A percentile compares a stretch with the other conserved stretches of the same genome.
Evolutionary conservation across 2,113 vertebrate genomes (phyloP).

Genomic region (Amia ocellicauda): DNA sequence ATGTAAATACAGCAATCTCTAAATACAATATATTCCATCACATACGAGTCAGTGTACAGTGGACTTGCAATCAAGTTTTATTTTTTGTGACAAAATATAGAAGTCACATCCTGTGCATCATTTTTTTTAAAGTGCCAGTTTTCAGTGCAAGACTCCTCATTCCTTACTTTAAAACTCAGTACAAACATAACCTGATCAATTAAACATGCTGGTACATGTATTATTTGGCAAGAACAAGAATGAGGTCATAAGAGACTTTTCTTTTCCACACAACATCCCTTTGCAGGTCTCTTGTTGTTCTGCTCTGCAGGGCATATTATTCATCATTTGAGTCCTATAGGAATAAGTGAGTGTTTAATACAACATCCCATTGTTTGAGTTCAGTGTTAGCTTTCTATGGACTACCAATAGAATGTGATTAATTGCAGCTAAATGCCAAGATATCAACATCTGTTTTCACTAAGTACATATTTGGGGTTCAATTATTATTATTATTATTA

Average conservation of each 20-base stretch:
- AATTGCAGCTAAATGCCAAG: neutral
- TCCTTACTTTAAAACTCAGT: conserved; percentile 58
- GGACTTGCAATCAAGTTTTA: no score
- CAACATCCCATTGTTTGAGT: neutral
- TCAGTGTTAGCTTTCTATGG: neutral
- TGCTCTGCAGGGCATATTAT: conserved; percentile 1
- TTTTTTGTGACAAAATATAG: no score
- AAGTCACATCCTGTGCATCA: neutral
- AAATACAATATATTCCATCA: no score
- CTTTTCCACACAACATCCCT: conserved; percentile 24
- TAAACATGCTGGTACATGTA: conserved; percentile 52
- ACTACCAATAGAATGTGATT: neutral
- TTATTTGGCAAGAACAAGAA: conserved; percentile 57
- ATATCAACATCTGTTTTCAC: neutral
- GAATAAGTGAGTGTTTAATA: conserved; percentile 1
- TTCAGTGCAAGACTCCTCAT: neutral
- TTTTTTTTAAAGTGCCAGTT: neutral
- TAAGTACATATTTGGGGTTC: neutral
- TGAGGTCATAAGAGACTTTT: conserved; percentile 53
- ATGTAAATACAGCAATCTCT: no score
- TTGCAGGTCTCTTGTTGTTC: neutral
- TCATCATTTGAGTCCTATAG: neutral
- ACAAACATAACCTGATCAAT: conserved; percentile 60
- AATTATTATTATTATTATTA: neutral
- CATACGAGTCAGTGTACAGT: no score